Evolutionary conservation across 2,888 invertebrate genomes (phyloP), one percentile per base, ranked within the genome.

Genomic region (Psylliodes chrysocephalus): DNA sequence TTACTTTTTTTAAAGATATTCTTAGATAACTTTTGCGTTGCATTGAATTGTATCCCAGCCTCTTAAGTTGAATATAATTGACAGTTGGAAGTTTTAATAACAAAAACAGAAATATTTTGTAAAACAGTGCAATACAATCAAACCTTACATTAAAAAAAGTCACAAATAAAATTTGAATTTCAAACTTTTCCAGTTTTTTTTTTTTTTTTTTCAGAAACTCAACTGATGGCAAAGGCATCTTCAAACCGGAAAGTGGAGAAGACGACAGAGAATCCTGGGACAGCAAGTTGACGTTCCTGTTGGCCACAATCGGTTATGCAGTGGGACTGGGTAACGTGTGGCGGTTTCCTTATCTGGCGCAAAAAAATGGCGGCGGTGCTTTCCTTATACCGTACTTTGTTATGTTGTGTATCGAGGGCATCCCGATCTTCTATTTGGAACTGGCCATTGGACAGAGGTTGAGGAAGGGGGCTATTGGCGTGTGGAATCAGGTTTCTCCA

Each of bases 331-430:
- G 96, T 3, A 96, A 96, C 78, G 96, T 96, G 0, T 96, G 96
- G 96, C 87, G 96, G 71, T 96, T 96, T 82, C 96, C 96, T 0
- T 96, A 96, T 82, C 84, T 96, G 70, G 95, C 96, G 0, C 96
- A 96, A 79, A 96, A 96, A 81, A 95, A 95, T 77, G 96, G 96
- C 0, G 96, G 96, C 60, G 96, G 97, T 17, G 97, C 97, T n/a
- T 98, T 98, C 80, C 84, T 98, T 66, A 96, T 98, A 73, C 97
- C 97, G 0, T 98, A 97, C 83, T 93, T 96, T 78, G 92, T 97
- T 69, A 97, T 97, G 96, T 82, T 96, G 78, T 91, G 92, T 18
- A 90, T 96, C 68, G 96, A 96, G 80, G 98, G 97, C 0, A 93
- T 98, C 74, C 98, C 97, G 0, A 94, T 98, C 78, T 96, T 98